A percentile compares a stretch with the other conserved stretches of the same genome.
Conservation (phyloP, 2,797 vertebrate species). For the Pangasius larnaudii region DNA sequence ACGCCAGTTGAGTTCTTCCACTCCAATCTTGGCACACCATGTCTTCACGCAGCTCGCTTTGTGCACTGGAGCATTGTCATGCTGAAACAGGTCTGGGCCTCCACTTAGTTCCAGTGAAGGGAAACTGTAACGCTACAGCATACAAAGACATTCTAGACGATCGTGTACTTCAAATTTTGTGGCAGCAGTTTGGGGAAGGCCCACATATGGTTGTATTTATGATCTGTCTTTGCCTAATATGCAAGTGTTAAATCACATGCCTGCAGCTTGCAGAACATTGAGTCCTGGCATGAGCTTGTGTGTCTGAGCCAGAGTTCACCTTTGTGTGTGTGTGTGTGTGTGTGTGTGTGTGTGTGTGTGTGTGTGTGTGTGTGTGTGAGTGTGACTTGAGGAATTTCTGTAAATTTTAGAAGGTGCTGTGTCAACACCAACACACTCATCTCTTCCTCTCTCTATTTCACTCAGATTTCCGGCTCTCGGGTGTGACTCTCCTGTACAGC, state of each 20-base stretch:
- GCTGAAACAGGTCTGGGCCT: not conserved
- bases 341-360: not conserved
- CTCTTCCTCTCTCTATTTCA: not conserved
- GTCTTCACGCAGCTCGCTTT: not conserved
- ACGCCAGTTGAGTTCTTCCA: not conserved
- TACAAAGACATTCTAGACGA: not conserved
- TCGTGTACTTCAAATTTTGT: not conserved
- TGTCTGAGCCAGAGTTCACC: not conserved
- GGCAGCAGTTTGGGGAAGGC: not conserved
- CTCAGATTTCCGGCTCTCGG: not conserved
- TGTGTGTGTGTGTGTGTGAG: not conserved
- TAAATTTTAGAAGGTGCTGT: not conserved
- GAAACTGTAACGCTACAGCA: not conserved
- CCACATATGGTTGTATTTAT: not conserved
- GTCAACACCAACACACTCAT: slow-evolving; percentile 4
- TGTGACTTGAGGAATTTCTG: not conserved
- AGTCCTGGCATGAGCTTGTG: not conserved
- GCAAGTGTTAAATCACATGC: not conserved
- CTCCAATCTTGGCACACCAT: not conserved
- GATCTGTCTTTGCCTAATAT: not conserved
- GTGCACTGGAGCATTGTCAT: not conserved
- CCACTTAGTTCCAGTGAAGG: not conserved
- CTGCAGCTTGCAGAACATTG: not conserved
- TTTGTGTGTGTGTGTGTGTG: not conserved
- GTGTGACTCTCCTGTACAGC: slow-evolving; percentile 9